Evolutionary conservation across 2,797 vertebrate species (phyloP), one percentile per base, ranked within the genome.

Genomic region (Xiphophorus birchmanni): DNA sequence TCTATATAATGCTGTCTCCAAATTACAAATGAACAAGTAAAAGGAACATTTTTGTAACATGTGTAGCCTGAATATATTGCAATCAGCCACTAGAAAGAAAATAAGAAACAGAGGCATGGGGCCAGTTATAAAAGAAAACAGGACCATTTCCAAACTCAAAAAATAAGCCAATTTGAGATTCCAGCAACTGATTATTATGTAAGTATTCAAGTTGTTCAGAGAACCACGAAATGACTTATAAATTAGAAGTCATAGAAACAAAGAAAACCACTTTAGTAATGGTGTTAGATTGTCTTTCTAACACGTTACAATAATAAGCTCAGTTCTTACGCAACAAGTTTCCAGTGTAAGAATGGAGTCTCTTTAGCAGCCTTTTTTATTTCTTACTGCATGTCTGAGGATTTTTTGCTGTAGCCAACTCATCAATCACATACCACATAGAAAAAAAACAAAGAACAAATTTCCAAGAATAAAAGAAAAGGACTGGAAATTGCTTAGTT

Each of bases 301-400:
- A 82, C 44, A 21, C 37, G 45, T 15, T 72, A 83, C 76, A 73
- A 69, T 76, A 82, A 88, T 23, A 26, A 88, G 76, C 65, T 74
- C 75, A 83, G 48, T 75, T 86, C 65, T 92, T 91, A 88, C 44
- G 88, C 54, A 93, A 91, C 81, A 81, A 23, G 78, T 86, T 87
- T 91, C 78, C 85, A 91, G 48, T 58, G 54, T 79, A 80, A 58
- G 84, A 81, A 87, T 26, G 6, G 32, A 13, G 40, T 44, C 17
- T 82, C 74, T 35, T 74, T 76, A 73, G 10, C 63, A 69, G 71
- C 42, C 76, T 76, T 63, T 73, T 78, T 80, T 9, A 48, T n/a
- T 73, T 65, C 80, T 50, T 50, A 13, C 44, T 69, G 37, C 42
- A n/a, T 81, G 18, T 79, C 26, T 44, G 42, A 82, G 40, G 10